Evolutionary conservation across 2,113 vertebrate species (phyloP).

Genomic region (Oostethus manadensis): DNA sequence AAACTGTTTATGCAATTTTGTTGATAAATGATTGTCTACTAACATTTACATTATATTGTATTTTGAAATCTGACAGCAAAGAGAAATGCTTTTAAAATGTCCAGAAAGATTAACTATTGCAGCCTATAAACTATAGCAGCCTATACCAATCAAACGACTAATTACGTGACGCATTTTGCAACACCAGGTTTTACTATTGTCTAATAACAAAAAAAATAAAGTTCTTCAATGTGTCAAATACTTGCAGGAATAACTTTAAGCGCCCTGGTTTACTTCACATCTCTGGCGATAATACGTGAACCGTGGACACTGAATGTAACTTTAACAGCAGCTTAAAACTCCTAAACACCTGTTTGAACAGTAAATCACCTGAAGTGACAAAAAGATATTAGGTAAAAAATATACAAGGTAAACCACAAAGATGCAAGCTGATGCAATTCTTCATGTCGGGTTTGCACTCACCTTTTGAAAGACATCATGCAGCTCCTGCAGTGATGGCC

Average conservation of each 20-base stretch:
- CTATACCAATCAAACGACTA: constrained; percentile 36
- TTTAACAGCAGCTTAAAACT: no score
- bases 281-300: constrained; percentile 5
- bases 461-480: constrained; percentile 93
- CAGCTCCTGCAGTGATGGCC: constrained; percentile 92
- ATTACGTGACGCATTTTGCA: constrained; percentile 24
- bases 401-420: constrained; percentile 16
- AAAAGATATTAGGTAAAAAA: no score
- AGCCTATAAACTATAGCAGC: constrained; percentile 3
- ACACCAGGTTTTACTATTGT: constrained; percentile 15
- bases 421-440: neutral
- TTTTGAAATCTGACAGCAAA: neutral
- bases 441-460: constrained; percentile 46
- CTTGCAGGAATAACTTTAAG: constrained; percentile 6
- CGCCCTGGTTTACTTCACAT: constrained; percentile 15
- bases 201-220: constrained; percentile 38
- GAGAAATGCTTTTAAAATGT: neutral
- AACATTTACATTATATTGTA: neutral
- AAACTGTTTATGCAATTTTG: neutral
- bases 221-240: constrained; percentile 14
- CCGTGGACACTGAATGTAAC: constrained; percentile 7
- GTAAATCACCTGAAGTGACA: no score
- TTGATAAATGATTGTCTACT: neutral
- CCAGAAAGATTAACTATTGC: constrained; percentile 3
- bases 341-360: no score